Base-by-base conservation (phyloP, 2,113 vertebrate species). In the Catharus fuscescens region DNA sequence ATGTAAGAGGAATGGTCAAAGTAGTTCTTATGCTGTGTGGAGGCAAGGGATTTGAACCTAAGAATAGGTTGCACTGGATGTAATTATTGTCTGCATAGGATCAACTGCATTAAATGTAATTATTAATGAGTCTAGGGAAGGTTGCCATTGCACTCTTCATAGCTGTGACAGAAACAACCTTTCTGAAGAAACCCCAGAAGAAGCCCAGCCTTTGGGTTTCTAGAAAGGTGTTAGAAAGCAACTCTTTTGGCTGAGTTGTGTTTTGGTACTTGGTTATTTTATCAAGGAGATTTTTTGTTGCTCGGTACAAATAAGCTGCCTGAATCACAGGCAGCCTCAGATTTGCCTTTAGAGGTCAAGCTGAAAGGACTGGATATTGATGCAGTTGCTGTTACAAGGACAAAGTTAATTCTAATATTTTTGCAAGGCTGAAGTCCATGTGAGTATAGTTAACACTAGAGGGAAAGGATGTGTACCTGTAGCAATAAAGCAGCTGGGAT, bases 81-180 rank as follows among this genome's bases (percentile, higher is more conserved):
- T 25, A 53, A 57, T 48, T 52, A 24, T 17, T 62, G 19, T 28
- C 38, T 61, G 18, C 12, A n/a, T 9, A 40, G 48, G 40, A 71
- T 34, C 16, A 47, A 11, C 11, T 61, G 25, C 29, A 31, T 10
- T 80, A 24, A 28, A 53, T 62, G 5, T 15, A 76, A 32, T 28
- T 57, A 26, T 47, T 47, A 44, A n/a, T 15, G 12, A 52, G 4
- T 24, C 7, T 47, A 61, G 23, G 16, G 6, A 57, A 59, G 18
- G 3, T 50, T 84, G 23, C 32, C 15, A 6, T 25, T 69, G 3
- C 4, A 5, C 2, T 48, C 5, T n/a, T 42, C 1, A 1, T 23
- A 73, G 12, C 6, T 65, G 8, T 62, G 19, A 52, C 32, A 72
- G 28, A 72, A 76, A 28, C 2, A 50, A 6, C 9, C 4, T 60